Evolutionary conservation across 2,888 invertebrate genomes (phyloP), one percentile per base, ranked within the genome.

Genomic region (Melieria picta): DNA sequence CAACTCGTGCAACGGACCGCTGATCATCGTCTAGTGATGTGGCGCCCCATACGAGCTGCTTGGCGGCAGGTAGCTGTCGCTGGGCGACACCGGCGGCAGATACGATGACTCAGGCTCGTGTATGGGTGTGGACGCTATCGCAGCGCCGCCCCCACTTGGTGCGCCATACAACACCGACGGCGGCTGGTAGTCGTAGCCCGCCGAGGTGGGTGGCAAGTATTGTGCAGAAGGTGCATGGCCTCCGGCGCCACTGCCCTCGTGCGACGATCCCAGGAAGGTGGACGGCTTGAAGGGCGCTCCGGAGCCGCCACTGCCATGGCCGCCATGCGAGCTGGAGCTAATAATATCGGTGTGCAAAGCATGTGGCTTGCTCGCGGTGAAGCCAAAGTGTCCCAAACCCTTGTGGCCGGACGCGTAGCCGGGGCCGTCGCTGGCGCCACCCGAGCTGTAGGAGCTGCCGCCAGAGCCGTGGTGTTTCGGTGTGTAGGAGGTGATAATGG

Each of bases 201-300:
- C 58, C n/a, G 74, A 71, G 45, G 50, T 64, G 9, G 81, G 78
- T 5, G 79, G 70, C 68, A 80, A 66, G 65, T 80, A 81, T 56
- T 80, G 79, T 16, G 76, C 69, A 10, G 66, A 75, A 57, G 79
- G 77, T 56, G 76, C 74, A 72, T 72, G 77, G 16, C 76, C 78
- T 4, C 71, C 65, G 9, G 43, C 65, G 5, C 16, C 30, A 9
- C 16, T n/a, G 58, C 79, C 77, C 69, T 85, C 85, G 62, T 82
- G 83, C 50, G 82, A 83, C 70, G 82, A 81, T 4, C 85, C 86
- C 50, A 86, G 72, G 57, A 86, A 86, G 16, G 81, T 78, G 30
- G 86, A 86, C n/a, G 86, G 86, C 67, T 83, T 84, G 72, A 86
- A 86, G 0, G 86, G 85, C 0, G 81, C 81, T 71, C 83, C 79